Evolutionary conservation across 2,797 vertebrate genomes (phyloP), one percentile per base, ranked within the genome.

Genomic region (Amniataba percoides): DNA sequence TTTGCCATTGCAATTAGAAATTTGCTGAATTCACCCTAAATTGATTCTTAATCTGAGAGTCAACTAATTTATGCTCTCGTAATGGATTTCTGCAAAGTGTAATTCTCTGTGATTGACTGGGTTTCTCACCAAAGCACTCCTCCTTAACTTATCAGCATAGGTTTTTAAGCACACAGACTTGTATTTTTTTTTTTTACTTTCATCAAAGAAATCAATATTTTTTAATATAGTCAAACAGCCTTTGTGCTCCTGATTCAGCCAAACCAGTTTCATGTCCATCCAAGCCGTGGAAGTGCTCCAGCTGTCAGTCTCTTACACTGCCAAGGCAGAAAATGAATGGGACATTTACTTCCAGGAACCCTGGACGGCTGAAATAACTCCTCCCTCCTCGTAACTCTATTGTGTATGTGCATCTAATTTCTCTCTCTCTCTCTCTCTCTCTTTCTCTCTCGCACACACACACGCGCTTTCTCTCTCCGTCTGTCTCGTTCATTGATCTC

Each of bases 401-500:
- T 75, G 69, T 80, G 53, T 71, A 71, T 48, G 63, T 61, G 71
- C 69, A 79, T 87, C 74, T 85, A 61, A 74, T 88, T 83, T 21
- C 10, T 34, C 25, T 55, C 40, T 15, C 40, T 71, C n/a, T 19
- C 46, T 48, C 67, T 58, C 25, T 64, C 56, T 27, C 53, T 23
- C 48, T 56, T 34, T 23, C 55, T 59, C 31, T 43, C 18, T 61
- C 7, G n/a, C 60, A 39, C 39, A 15, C 60, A 45, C 61, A 18
- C 39, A 53, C 9, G 19, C n/a, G 12, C 23, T 58, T 13, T 31
- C 51, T 57, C 25, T 70, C 62, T 57, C 27, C 71, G 39, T 60
- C 55, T 48, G 46, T 53, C 64, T 62, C 42, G 42, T 78, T 85
- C 83, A 87, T 90, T 84, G 84, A 91, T 90, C 69, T 60, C 67